phyloP scores from a whole-genome alignment of 1,140 invertebrate genomes.

The Caenorhabditis remanei region DNA sequence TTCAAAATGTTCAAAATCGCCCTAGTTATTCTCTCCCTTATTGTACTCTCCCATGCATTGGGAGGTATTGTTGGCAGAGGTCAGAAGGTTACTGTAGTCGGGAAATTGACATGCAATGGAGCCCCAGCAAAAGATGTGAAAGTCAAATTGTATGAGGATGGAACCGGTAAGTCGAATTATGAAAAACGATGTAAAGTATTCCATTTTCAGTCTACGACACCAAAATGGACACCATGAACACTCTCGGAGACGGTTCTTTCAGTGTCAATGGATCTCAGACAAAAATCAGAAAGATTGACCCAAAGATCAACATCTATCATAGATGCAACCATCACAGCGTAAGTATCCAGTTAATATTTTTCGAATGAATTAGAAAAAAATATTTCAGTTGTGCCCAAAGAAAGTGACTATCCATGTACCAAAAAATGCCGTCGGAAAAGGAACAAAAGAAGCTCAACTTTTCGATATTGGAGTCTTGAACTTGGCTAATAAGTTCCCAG shows the following conservation, averaged over 20 bases:
- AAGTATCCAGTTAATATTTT: neutral
- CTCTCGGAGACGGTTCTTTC: conserved; percentile 72
- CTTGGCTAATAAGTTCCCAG: conserved; percentile 70
- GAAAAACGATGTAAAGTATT: neutral
- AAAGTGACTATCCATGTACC: conserved; percentile 73
- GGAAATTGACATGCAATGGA: conserved; percentile 71
- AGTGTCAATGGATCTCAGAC: conserved; percentile 70
- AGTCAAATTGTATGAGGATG: conserved; percentile 73
- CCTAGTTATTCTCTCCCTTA: neutral
- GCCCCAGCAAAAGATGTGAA: conserved; percentile 70
- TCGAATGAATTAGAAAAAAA: neutral
- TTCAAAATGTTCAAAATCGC: neutral
- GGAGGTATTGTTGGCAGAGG: conserved; percentile 19
- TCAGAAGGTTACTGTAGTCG: conserved; percentile 70
- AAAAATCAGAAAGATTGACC: conserved; percentile 74
- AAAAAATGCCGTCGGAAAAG: conserved; percentile 71
- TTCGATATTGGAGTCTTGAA: conserved; percentile 74
- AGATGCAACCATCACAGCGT: conserved; percentile 73
- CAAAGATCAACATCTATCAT: conserved; percentile 75
- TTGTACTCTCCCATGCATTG: neutral
- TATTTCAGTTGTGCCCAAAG: conserved; percentile 50
- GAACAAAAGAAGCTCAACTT: conserved; percentile 66
- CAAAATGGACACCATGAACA: conserved; percentile 71
- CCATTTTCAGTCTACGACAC: conserved; percentile 71
- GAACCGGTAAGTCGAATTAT: conserved; percentile 24